These are phyloP conservation scores for Aphelinus certus DNA, from an alignment of 1,140 invertebrate species.

Conservation along the genomic window DNA sequence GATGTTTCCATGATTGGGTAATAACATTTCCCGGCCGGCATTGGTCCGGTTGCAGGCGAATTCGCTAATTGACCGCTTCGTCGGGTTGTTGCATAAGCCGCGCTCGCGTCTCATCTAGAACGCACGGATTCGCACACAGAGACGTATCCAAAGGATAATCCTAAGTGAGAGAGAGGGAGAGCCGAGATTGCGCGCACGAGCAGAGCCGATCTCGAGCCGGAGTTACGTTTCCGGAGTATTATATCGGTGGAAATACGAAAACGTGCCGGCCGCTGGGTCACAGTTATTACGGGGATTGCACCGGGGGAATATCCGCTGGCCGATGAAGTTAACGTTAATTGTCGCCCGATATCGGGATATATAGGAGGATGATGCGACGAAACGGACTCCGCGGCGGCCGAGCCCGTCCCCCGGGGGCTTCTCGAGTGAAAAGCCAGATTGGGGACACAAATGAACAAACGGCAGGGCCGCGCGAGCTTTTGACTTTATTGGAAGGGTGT, in stretches of 20 bases:
- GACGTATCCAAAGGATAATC: background rate
- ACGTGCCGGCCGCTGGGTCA: constrained; percentile 24
- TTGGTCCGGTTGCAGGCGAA: too few species aligned
- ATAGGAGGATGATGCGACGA: too few species aligned
- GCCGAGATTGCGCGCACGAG: background rate
- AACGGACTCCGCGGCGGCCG: background rate
- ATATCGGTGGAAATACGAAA: constrained; percentile 7
- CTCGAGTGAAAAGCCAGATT: too few species aligned
- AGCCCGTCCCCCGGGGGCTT: background rate
- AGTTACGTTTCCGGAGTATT: background rate
- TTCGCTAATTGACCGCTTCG: too few species aligned
- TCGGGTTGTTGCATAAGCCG: too few species aligned
- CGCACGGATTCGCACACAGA: too few species aligned
- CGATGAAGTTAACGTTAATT: constrained; percentile 14
- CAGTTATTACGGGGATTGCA: constrained; percentile 26
- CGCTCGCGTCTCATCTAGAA: too few species aligned
- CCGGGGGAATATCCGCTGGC: background rate
- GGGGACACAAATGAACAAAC: too few species aligned
- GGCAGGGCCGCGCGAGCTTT: too few species aligned
- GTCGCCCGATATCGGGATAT: constrained; percentile 1
- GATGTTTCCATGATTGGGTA: too few species aligned
- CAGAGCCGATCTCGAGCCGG: constrained; percentile 14
- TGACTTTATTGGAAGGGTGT: too few species aligned
- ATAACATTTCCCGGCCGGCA: too few species aligned
- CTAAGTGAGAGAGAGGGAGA: constrained; percentile 6